Conservation (phyloP, 2,888 invertebrate genomes). For the Ophion costatus region DNA sequence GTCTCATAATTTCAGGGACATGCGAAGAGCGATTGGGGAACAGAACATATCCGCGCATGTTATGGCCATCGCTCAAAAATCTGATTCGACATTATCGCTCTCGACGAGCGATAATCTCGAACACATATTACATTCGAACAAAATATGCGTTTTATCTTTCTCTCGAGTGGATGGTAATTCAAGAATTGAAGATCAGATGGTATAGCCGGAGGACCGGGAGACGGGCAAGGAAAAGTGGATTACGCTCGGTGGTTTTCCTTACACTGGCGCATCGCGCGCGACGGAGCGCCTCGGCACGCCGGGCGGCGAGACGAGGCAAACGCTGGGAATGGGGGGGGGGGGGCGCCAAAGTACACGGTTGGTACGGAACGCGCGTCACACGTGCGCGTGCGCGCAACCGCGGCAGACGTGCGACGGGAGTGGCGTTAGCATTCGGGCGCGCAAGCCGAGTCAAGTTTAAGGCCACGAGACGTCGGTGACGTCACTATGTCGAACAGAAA, state of each 20-base stretch:
- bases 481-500: constrained; percentile 71
- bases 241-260: constrained; percentile 46
- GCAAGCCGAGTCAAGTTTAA: constrained; percentile 78
- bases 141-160: background rate
- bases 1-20: no score
- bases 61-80: background rate
- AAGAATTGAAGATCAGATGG: constrained; percentile 33
- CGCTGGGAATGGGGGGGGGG: background rate
- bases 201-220: background rate
- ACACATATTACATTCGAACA: no score
- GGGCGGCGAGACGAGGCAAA: background rate
- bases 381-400: no score
- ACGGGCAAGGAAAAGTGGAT: constrained; percentile 21
- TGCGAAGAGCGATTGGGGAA: no score
- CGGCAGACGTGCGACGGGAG: constrained; percentile 13
- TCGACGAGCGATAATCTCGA: no score
- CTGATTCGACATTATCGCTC: background rate
- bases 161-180: constrained; percentile 44
- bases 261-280: constrained; percentile 12
- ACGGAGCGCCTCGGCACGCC: constrained; percentile 19
- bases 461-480: constrained; percentile 80
- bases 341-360: background rate
- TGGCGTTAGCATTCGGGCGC: constrained; percentile 38
- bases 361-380: no score
- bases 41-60: no score